A percentile compares a stretch with the other conserved stretches of the same genome.
Conservation (phyloP, 1,140 invertebrate genomes). For the Camponotus pennsylvanicus region DNA sequence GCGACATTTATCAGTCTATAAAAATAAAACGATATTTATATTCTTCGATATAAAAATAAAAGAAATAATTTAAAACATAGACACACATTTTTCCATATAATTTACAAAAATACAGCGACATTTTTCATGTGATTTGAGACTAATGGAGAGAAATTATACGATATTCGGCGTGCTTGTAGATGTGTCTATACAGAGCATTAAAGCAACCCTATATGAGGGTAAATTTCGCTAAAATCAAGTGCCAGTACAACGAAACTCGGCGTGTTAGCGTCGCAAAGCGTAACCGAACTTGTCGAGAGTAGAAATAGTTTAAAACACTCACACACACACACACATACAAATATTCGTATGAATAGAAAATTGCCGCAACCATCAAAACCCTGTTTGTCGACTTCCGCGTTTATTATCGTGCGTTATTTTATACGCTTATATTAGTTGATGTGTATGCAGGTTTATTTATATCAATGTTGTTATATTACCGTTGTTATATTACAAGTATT, state of each 20-base stretch:
- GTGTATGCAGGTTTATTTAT: not conserved
- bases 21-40: conserved; percentile 19
- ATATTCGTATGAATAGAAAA: conserved; percentile 6
- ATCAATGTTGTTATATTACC: not conserved
- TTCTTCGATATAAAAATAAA: not conserved
- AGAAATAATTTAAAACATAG: not conserved
- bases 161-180: not conserved
- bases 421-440: not conserved
- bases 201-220: not conserved
- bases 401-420: conserved; percentile 28
- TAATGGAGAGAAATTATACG: not conserved
- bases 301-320: not conserved
- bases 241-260: not conserved
- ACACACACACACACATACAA: too few relatives aligned
- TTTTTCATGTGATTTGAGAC: not conserved
- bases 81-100: not conserved
- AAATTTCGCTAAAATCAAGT: conserved; percentile 4
- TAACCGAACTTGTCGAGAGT: not conserved
- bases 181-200: not conserved
- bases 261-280: not conserved
- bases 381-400: conserved; percentile 26
- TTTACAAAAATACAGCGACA: not conserved
- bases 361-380: conserved; percentile 10
- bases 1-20: not conserved
- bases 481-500: not conserved